These are phyloP conservation scores for Pseudocheirus occidentalis DNA, from an alignment of 2,797 vertebrate genomes.

Conservation along the genomic window DNA sequence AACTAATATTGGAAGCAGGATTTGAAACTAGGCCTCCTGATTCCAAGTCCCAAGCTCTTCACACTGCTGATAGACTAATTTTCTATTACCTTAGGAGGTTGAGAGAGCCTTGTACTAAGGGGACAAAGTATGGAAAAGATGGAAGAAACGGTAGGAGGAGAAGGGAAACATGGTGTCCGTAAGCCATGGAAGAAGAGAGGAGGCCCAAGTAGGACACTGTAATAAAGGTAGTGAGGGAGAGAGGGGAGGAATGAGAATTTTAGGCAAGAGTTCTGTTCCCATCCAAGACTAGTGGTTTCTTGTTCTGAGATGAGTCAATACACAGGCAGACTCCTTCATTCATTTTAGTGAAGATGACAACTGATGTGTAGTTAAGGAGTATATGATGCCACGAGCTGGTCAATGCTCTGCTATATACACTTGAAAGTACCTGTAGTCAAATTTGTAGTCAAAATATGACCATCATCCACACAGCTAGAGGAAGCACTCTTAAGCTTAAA, in stretches of 20 bases:
- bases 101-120: background rate
- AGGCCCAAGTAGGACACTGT: background rate
- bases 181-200: background rate
- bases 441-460: background rate
- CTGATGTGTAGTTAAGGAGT: background rate
- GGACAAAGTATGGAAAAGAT: background rate
- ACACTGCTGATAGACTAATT: background rate
- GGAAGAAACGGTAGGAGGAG: background rate
- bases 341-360: background rate
- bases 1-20: background rate
- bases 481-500: background rate
- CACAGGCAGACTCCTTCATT: background rate
- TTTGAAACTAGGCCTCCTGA: background rate
- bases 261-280: background rate
- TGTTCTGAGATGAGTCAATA: background rate
- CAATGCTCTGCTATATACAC: background rate
- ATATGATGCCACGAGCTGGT: background rate
- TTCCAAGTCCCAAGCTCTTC: background rate
- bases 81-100: background rate
- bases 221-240: background rate
- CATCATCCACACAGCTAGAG: background rate
- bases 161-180: background rate
- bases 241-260: background rate
- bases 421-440: background rate
- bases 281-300: background rate